phyloP scores from a whole-genome alignment of 1,140 invertebrate genomes.

The Drosophila melanica region DNA sequence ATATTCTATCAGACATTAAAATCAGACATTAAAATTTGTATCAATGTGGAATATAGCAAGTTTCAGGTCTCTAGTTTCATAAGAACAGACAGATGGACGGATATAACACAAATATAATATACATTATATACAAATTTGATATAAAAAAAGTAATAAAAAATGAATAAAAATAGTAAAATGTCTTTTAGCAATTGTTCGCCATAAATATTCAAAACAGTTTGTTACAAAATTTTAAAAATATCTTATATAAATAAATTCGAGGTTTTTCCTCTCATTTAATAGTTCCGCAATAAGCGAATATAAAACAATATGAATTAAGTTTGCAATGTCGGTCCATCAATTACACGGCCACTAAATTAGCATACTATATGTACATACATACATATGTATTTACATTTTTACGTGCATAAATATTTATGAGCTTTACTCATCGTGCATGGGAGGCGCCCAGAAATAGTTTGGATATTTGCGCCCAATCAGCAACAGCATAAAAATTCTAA shows the following conservation, averaged over 20 bases:
- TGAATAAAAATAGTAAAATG: too few relatives aligned
- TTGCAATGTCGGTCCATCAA: conserved; percentile 21
- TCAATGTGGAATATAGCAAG: too few relatives aligned
- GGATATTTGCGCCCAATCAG: conserved; percentile 46
- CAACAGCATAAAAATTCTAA: conserved; percentile 60
- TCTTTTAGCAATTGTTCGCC: neutral
- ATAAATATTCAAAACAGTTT: neutral
- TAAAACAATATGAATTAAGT: neutral
- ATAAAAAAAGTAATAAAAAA: too few relatives aligned
- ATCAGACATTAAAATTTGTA: too few relatives aligned
- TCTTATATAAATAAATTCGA: neutral
- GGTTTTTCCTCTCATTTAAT: conserved; percentile 6
- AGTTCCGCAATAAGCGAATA: conserved; percentile 19
- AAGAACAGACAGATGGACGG: too few relatives aligned
- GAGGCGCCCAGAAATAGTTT: conserved; percentile 27
- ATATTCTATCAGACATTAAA: too few relatives aligned
- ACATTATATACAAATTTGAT: too few relatives aligned
- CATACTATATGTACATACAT: neutral
- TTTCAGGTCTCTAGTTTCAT: too few relatives aligned
- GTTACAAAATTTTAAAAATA: neutral
- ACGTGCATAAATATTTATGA: conserved; percentile 36
- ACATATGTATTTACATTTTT: neutral
- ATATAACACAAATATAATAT: too few relatives aligned
- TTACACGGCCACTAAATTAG: conserved; percentile 24
- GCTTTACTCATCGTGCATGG: conserved; percentile 7